Percentiles rank a stretch among this genome's conserved stretches.
phyloP scores from a whole-genome alignment of 1,140 invertebrate genomes.

The Uloborus diversus region DNA sequence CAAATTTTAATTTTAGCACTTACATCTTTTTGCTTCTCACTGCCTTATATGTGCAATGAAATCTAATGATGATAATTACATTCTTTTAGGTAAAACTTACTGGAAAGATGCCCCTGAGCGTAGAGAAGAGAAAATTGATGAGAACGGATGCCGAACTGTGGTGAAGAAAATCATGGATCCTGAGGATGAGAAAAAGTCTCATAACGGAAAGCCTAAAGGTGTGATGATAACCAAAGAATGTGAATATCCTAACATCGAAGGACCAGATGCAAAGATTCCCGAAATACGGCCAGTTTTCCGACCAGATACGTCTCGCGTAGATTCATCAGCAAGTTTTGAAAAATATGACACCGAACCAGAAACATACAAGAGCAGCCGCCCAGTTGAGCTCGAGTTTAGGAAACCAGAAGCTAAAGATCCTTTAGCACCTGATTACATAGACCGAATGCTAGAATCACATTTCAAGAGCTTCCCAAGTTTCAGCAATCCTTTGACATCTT shows the following conservation, averaged over 20 bases:
- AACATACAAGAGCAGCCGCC: conserved; percentile 11
- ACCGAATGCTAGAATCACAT: conserved; percentile 35
- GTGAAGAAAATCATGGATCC: conserved; percentile 41
- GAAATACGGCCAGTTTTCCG: neutral
- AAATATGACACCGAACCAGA: neutral
- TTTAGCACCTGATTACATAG: conserved; percentile 40
- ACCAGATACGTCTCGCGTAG: neutral
- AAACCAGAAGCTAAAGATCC: conserved; percentile 11
- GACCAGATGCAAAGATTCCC: conserved; percentile 44
- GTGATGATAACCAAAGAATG: conserved; percentile 54
- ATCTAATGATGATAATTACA: no score
- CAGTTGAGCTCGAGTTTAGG: conserved; percentile 1
- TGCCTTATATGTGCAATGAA: no score
- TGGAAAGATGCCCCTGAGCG: conserved; percentile 39
- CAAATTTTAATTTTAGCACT: no score
- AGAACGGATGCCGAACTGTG: conserved; percentile 48
- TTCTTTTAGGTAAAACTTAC: conserved; percentile 30
- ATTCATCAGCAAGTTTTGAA: neutral
- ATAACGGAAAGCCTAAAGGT: conserved; percentile 11
- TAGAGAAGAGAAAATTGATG: conserved; percentile 29
- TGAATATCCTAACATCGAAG: conserved; percentile 29
- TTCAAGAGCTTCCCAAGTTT: conserved; percentile 41
- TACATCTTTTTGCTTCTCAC: no score
- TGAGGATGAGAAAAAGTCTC: conserved; percentile 14
- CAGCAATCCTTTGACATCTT: conserved; percentile 27